Evolutionary conservation across 2,888 invertebrate species (phyloP).

Genomic region (Ectemnius continuus): DNA sequence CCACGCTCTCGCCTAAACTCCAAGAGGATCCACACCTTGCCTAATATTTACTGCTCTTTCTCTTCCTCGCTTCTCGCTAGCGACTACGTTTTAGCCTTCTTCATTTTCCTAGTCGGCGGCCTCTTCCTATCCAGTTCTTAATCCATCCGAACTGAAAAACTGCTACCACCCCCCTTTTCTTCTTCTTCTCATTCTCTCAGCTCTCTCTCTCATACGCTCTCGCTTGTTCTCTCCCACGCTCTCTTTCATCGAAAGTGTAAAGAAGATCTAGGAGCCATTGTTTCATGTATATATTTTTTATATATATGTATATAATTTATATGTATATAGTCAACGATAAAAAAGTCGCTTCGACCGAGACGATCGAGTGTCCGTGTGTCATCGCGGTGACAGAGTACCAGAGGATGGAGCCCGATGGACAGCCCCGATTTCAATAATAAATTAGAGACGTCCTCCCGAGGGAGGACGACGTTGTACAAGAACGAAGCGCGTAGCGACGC

Average conservation of each 20-base stretch:
- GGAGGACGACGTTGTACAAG: too few species aligned
- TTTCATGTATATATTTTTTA: slow-evolving; percentile 40
- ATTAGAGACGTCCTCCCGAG: too few species aligned
- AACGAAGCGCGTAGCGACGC: too few species aligned
- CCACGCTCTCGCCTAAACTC: slow-evolving; percentile 52
- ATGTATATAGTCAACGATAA: slow-evolving; percentile 51
- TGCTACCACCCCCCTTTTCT: slow-evolving; percentile 26
- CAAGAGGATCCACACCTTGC: slow-evolving; percentile 25
- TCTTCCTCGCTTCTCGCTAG: background rate
- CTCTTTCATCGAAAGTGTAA: slow-evolving; percentile 35
- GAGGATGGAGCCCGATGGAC: slow-evolving; percentile 23
- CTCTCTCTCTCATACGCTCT: background rate
- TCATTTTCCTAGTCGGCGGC: too few species aligned
- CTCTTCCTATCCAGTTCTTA: too few species aligned
- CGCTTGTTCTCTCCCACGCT: background rate
- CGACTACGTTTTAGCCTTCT: background rate
- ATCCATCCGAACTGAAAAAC: slow-evolving; percentile 18
- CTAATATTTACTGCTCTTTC: background rate
- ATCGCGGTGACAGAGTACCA: slow-evolving; percentile 10
- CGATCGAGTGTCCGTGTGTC: slow-evolving; percentile 34
- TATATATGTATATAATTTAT: slow-evolving; percentile 34
- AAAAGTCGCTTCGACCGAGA: slow-evolving; percentile 39
- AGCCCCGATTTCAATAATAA: background rate
- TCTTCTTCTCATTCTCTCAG: slow-evolving; percentile 3
- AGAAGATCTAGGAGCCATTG: slow-evolving; percentile 53